These are phyloP conservation scores for Helicoverpa armigera DNA, from an alignment of 1,140 invertebrate genomes.

Conservation along the genomic window DNA sequence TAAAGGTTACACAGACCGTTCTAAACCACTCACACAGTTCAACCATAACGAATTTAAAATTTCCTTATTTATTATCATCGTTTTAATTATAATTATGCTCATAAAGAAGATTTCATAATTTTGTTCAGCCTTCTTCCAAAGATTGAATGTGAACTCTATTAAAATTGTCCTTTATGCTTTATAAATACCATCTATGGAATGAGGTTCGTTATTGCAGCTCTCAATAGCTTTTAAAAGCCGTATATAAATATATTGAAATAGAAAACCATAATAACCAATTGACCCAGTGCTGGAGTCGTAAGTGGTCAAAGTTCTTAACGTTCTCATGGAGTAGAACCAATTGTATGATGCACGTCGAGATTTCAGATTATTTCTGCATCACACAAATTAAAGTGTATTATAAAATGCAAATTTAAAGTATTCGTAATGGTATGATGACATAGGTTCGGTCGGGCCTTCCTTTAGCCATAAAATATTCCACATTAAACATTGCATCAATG, in stretches of 20 bases:
- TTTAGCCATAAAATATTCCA: conserved; percentile 24
- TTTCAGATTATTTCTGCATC: not conserved
- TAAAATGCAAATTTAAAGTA: conserved; percentile 17
- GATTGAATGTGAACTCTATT: not conserved
- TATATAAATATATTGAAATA: conserved; percentile 4
- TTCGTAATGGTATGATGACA: not conserved
- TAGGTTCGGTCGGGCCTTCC: not conserved
- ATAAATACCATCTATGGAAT: conserved; percentile 3
- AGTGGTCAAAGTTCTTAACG: not conserved
- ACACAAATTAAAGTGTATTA: conserved; percentile 8
- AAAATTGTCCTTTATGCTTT: not conserved
- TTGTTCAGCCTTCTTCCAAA: not conserved
- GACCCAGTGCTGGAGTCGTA: not conserved
- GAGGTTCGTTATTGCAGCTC: not conserved
- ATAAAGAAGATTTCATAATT: not conserved
- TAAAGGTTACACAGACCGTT: conserved; percentile 49
- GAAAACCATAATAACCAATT: conserved; percentile 23
- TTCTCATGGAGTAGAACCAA: conserved; percentile 8
- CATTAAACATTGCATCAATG: conserved; percentile 30
- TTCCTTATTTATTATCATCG: not conserved
- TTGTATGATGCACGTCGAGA: not conserved
- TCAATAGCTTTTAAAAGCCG: not conserved
- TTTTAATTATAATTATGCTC: not conserved
- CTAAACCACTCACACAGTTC: not conserved
- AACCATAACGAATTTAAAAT: not conserved